Percentiles rank a stretch among this genome's conserved stretches.
These are phyloP conservation scores for Chionis minor DNA, from an alignment of 2,113 vertebrate genomes.

Conservation along the genomic window DNA sequence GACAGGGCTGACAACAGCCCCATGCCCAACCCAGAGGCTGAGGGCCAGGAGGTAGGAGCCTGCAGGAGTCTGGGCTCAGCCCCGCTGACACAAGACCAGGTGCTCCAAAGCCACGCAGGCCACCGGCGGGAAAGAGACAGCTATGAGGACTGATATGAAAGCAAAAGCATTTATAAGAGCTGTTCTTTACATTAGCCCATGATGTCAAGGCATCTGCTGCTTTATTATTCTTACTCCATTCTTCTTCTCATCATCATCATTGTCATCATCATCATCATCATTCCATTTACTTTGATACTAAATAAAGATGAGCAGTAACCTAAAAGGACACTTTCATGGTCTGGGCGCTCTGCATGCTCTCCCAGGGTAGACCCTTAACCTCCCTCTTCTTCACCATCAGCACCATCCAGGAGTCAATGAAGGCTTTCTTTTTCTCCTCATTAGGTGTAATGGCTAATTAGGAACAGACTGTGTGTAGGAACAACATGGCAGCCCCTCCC, in stretches of 20 bases:
- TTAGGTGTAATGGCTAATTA: neutral
- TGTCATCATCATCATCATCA: neutral
- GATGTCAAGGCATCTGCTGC: neutral
- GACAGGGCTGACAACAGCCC: neutral
- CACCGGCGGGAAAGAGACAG: neutral
- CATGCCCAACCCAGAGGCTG: accelerated
- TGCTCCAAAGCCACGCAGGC: accelerated
- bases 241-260: neutral
- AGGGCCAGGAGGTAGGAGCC: neutral
- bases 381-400: neutral
- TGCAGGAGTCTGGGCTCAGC: neutral
- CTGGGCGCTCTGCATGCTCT: neutral
- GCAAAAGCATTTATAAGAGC: neutral
- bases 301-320: neutral
- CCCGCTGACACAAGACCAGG: neutral
- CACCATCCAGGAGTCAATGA: neutral
- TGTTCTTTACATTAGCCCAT: neutral
- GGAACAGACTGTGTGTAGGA: neutral
- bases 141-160: neutral
- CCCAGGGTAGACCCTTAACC: neutral
- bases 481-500: neutral
- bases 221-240: neutral
- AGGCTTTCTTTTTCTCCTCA: neutral
- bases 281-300: neutral
- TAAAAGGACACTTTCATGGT: neutral